Conservation (phyloP, 1,140 invertebrate species). For the Diploscapter pachys region DNA sequence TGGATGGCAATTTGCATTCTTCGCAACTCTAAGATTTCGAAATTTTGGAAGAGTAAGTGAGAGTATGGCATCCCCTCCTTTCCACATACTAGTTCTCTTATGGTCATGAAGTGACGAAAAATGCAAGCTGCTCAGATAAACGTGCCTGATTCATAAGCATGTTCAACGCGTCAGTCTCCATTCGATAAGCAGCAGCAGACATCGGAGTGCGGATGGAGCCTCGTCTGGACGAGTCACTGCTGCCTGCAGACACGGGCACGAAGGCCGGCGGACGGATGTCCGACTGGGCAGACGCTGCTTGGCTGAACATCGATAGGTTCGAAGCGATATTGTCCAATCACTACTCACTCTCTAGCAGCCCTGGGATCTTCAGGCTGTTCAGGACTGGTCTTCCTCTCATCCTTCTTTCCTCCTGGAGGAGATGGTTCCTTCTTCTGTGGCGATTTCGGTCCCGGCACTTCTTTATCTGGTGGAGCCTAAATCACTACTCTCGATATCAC, state of each 20-base stretch:
- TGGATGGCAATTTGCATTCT: too few relatives aligned
- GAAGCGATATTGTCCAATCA: background rate
- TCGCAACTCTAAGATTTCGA: too few relatives aligned
- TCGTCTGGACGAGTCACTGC: conserved; percentile 16
- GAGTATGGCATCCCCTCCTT: too few relatives aligned
- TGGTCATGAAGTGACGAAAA: too few relatives aligned
- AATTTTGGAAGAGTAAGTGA: too few relatives aligned
- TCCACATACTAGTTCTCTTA: too few relatives aligned
- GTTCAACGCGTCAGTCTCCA: conserved; percentile 55
- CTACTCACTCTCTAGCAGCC: conserved; percentile 21
- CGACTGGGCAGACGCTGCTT: background rate
- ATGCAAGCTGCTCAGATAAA: background rate
- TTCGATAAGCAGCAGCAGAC: conserved; percentile 32
- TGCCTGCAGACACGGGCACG: conserved; percentile 18
- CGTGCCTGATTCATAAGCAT: conserved; percentile 56
- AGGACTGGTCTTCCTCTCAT: conserved; percentile 19
- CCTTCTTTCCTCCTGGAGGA: background rate
- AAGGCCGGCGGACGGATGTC: conserved; percentile 24
- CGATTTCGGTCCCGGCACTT: conserved; percentile 6
- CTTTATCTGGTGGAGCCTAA: conserved; percentile 8
- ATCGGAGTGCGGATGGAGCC: conserved; percentile 10
- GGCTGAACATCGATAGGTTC: conserved; percentile 22
- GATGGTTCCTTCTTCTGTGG: background rate
- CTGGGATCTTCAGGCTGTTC: conserved; percentile 31
- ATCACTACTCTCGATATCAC: background rate